These are phyloP conservation scores for Arge pagana DNA, from an alignment of 2,888 invertebrate genomes.

Conservation along the genomic window DNA sequence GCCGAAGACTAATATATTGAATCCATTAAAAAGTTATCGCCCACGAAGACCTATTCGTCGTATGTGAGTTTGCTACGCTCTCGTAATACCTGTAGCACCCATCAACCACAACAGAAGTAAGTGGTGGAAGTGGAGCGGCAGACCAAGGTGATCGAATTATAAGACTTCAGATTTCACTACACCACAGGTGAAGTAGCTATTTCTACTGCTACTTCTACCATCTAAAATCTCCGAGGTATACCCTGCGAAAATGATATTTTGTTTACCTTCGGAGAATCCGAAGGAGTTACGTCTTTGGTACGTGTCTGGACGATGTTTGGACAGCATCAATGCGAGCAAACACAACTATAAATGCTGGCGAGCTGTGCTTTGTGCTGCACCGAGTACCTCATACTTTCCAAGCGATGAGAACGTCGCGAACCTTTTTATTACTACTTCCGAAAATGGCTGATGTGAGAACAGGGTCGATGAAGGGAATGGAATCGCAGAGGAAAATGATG, in stretches of 20 bases:
- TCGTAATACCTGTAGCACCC: too few species aligned
- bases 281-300: constrained; percentile 18
- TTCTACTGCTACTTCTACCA: too few species aligned
- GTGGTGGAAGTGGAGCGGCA: neutral
- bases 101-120: too few species aligned
- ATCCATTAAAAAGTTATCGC: constrained; percentile 36
- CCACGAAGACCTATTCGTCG: constrained; percentile 30
- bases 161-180: neutral
- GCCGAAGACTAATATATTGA: constrained; percentile 35
- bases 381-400: too few species aligned
- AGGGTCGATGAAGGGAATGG: too few species aligned
- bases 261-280: constrained; percentile 18
- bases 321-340: constrained; percentile 22
- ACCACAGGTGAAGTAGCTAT: constrained; percentile 1
- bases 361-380: neutral
- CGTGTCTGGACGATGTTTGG: constrained; percentile 21
- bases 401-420: too few species aligned
- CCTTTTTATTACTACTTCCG: too few species aligned
- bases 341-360: constrained; percentile 14
- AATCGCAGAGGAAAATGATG: too few species aligned
- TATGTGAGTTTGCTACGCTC: too few species aligned
- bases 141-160: neutral
- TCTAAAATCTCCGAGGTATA: too few species aligned
- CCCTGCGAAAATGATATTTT: constrained; percentile 18
- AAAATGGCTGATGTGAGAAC: too few species aligned